Evolutionary conservation across 2,888 invertebrate genomes (phyloP), one percentile per base, ranked within the genome.

Genomic region (Ypsolopha scabrella): DNA sequence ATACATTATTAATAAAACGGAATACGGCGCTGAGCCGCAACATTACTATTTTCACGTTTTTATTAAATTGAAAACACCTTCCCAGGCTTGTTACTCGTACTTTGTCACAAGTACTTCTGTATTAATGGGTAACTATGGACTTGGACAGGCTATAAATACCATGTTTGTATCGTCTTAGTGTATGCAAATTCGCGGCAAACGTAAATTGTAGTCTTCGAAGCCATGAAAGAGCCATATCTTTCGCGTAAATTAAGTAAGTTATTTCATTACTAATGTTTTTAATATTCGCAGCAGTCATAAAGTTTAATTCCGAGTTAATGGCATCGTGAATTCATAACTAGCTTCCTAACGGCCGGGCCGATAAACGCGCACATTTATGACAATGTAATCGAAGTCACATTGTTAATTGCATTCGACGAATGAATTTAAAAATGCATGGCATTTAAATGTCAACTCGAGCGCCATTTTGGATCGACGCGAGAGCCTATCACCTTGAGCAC

Each of bases 381-480:
- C 79, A 78, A 78, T 79, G 79, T 80, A 76, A 81, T 78, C 77
- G 80, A 77, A 76, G 68, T 73, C 67, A 70, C 75, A 79, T 78
- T 76, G 75, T 79, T 83, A 82, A 85, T 83, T 85, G 74, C 75
- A 68, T 75, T 72, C 74, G 75, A 72, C 70, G 76, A 65, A 75
- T 77, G 80, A 78, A 76, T 83, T 79, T 82, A 83, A 85, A 85
- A 86, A 83, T 74, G 78, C 75, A 80, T 85, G 86, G 83, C 85
- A 85, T 86, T 86, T 86, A 86, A 85, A 86, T 85, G 83, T 78
- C 85, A 86, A 72, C 72, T 65, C 68, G 65, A 75, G 66, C 82
- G 83, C 85, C 83, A 81, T 82, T 80, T 82, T 79, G 73, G 75
- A 69, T 68, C 78, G 75, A 72, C 70, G 72, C 79, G 76, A 78